These are phyloP conservation scores for Alligator mississippiensis DNA, from an alignment of 2,113 vertebrate genomes.

Conservation along the genomic window DNA sequence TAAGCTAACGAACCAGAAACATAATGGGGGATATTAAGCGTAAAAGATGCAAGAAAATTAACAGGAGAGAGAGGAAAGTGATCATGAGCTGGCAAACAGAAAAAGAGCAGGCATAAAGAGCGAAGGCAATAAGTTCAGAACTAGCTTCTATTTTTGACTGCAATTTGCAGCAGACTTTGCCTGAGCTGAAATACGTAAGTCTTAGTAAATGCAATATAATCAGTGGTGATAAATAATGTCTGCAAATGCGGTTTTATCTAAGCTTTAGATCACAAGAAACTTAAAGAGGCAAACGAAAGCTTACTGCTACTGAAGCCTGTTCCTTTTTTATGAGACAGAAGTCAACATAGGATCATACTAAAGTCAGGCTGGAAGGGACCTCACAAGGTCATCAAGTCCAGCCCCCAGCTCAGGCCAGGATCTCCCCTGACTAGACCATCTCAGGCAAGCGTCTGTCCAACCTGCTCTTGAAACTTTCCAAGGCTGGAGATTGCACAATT, in stretches of 20 bases:
- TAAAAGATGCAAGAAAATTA: background rate
- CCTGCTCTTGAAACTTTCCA: too few relatives aligned
- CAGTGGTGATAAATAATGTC: background rate
- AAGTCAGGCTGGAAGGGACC: too few relatives aligned
- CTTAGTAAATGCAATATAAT: conserved; percentile 29
- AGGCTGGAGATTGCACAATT: too few relatives aligned
- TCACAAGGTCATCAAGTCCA: too few relatives aligned
- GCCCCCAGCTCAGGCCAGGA: too few relatives aligned
- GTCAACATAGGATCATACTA: background rate
- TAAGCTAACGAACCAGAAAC: background rate
- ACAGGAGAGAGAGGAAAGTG: background rate
- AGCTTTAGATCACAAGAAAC: conserved; percentile 8
- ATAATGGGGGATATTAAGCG: background rate
- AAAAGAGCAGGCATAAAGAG: background rate
- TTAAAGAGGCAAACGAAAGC: conserved; percentile 4
- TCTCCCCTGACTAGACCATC: too few relatives aligned
- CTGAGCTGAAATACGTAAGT: background rate
- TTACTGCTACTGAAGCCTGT: background rate
- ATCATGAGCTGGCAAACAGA: background rate
- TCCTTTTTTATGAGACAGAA: conserved; percentile 26
- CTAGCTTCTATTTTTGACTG: conserved; percentile 28
- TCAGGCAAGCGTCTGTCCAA: too few relatives aligned
- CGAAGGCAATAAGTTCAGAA: background rate
- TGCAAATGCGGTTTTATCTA: conserved; percentile 20
- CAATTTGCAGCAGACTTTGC: background rate